Base-by-base conservation (phyloP, 2,888 invertebrate species). In the Pharmacophagus antenor region DNA sequence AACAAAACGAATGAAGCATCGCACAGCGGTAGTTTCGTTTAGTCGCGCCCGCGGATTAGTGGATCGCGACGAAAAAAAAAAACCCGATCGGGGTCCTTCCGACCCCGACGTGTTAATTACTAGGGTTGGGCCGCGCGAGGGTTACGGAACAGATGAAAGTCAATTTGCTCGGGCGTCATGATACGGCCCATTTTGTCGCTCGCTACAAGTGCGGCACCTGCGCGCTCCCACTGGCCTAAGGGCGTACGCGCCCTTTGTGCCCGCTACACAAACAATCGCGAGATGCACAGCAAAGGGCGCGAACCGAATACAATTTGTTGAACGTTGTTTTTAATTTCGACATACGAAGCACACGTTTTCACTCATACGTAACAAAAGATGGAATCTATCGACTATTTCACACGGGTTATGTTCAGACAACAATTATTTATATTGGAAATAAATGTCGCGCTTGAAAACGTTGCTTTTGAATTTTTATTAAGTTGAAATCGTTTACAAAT, bases 131-230 rank as follows among this genome's bases (percentile, higher is more conserved):
- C 78, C 63, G 76, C 31, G 50, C 76, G 84, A 81, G 87, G 84
- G 85, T 77, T 80, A 66, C 76, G 69, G 75, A 76, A 84, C 90
- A 88, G 90, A 92, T 88, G 91, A 86, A 90, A 92, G 91, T 92
- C 92, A 92, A 93, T 93, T 93, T 92, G 92, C 92, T 92, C 88
- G 91, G 88, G 89, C 92, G 87, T 92, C 92, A 92, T 91, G 92
- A 92, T 92, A 91, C 90, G 89, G 92, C 92, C 92, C 92, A 92
- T 93, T 92, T 92, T 90, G 85, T 88, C 79, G 76, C 68, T 74
- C 74, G 82, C 85, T 88, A 88, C 90, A 89, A 90, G 90, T 89
- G 88, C 74, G 75, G 80, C 90, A 90, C 90, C 90, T 91, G 91
- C 84, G 85, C 85, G 76, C 73, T 84, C 80, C 79, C 82, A 71